These are phyloP conservation scores for Florisuga fusca DNA, from an alignment of 2,797 vertebrate species.

Conservation along the genomic window DNA sequence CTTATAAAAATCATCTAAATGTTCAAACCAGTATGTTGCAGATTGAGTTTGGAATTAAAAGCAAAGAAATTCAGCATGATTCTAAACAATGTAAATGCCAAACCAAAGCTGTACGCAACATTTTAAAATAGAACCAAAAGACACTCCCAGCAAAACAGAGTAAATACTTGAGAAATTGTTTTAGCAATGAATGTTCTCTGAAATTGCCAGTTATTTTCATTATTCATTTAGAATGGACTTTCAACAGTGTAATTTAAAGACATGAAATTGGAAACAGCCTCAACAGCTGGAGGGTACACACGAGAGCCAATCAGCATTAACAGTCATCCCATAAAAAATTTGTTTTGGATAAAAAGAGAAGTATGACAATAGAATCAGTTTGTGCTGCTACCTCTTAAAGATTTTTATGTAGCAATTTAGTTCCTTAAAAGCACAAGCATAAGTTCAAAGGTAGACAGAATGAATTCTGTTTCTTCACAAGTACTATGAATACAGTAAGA, in stretches of 20 bases:
- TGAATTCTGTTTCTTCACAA: not conserved
- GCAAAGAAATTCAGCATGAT: not conserved
- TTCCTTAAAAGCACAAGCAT: not conserved
- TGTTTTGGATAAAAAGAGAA: not conserved
- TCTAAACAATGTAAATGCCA: slow-evolving; percentile 47
- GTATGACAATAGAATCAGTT: not conserved
- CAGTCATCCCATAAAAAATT: not conserved
- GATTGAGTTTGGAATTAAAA: slow-evolving; percentile 25
- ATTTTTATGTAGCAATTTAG: not conserved
- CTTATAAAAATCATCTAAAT: not conserved
- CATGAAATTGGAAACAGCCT: slow-evolving; percentile 49
- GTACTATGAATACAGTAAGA: not conserved
- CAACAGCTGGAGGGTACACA: not conserved
- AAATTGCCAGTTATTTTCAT: slow-evolving; percentile 27
- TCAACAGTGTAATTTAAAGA: slow-evolving; percentile 15
- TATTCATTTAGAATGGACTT: slow-evolving; percentile 39
- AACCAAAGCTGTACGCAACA: slow-evolving; percentile 8
- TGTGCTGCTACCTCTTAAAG: not conserved
- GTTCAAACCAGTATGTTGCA: not conserved
- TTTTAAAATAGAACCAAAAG: slow-evolving; percentile 42
- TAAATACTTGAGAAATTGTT: not conserved
- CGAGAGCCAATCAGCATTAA: not conserved
- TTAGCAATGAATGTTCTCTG: not conserved
- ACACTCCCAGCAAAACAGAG: not conserved
- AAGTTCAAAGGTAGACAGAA: not conserved